A percentile compares a stretch with the other conserved stretches of the same genome.
Evolutionary conservation across 35 echinoderm and acorn worm species (phyloP).

Genomic region (Ptychodera flava): DNA sequence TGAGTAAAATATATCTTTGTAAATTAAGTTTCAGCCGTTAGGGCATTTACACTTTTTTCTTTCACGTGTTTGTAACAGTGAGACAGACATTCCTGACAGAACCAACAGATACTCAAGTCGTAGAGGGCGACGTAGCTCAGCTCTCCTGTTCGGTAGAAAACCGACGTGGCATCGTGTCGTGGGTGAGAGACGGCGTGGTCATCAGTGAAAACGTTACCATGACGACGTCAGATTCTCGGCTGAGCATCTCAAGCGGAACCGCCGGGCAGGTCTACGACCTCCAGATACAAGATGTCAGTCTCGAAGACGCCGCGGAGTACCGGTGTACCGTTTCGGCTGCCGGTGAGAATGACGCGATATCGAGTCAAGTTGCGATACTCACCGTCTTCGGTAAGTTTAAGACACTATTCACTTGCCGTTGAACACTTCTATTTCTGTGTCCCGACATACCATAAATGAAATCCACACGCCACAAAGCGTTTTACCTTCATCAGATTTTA

Average conservation of each 20-base stretch:
- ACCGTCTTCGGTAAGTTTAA: not conserved
- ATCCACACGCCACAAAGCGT: no score
- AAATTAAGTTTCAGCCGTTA: no score
- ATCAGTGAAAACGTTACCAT: slow-evolving; percentile 60
- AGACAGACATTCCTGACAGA: slow-evolving; percentile 52
- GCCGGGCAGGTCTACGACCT: not conserved
- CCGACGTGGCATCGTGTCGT: slow-evolving; percentile 58
- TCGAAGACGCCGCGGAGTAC: not conserved
- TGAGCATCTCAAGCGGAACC: not conserved
- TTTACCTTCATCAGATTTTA: no score
- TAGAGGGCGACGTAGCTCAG: slow-evolving; percentile 29
- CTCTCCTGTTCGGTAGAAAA: slow-evolving; percentile 56
- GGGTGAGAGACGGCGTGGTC: slow-evolving; percentile 45
- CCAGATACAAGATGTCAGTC: not conserved
- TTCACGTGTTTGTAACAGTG: no score
- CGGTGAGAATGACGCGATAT: not conserved
- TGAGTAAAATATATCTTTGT: no score
- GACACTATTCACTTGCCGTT: no score
- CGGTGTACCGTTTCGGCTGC: not conserved
- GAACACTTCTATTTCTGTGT: no score
- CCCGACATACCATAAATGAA: no score
- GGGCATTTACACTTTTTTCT: no score
- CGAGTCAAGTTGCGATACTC: not conserved
- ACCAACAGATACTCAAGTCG: slow-evolving; percentile 37
- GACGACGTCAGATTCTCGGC: slow-evolving; percentile 1